phyloP scores from a whole-genome alignment of 2,888 invertebrate species.

The Chymomyza procnemis region DNA sequence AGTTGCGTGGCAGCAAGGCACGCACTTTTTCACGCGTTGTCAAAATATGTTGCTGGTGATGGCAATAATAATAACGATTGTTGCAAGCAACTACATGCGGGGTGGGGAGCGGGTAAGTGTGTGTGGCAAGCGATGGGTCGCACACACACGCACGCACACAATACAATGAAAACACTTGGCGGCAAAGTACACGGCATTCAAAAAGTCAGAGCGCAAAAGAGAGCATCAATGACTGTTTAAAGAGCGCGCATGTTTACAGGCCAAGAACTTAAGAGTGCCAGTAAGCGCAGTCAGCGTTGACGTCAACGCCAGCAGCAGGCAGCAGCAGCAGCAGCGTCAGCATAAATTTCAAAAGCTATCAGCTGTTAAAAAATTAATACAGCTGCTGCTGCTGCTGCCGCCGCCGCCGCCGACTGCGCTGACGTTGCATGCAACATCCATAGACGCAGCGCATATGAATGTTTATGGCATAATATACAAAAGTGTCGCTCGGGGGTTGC shows the following conservation, averaged over 20 bases:
- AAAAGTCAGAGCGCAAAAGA: constrained; percentile 15
- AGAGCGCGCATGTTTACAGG: background rate
- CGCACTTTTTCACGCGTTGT: background rate
- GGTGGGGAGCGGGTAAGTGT: background rate
- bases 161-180: constrained; percentile 15
- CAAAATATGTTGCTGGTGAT: background rate
- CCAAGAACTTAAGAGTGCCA: background rate
- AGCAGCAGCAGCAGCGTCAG: constrained; percentile 16
- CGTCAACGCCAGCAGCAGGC: background rate
- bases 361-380: constrained; percentile 61
- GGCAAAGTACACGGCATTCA: background rate
- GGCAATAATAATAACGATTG: background rate
- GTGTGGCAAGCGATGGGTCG: background rate
- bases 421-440: constrained; percentile 11
- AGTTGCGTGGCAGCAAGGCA: background rate
- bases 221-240: background rate
- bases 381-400: constrained; percentile 48
- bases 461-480: constrained; percentile 18
- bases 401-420: constrained; percentile 44
- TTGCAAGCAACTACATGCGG: too few species aligned
- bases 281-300: background rate
- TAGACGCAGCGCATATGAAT: background rate
- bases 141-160: background rate
- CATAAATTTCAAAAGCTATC: constrained; percentile 64
- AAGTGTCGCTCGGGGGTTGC: constrained; percentile 38